phyloP scores from a whole-genome alignment of 2,113 vertebrate species.

The Lepisosteus osseus region DNA sequence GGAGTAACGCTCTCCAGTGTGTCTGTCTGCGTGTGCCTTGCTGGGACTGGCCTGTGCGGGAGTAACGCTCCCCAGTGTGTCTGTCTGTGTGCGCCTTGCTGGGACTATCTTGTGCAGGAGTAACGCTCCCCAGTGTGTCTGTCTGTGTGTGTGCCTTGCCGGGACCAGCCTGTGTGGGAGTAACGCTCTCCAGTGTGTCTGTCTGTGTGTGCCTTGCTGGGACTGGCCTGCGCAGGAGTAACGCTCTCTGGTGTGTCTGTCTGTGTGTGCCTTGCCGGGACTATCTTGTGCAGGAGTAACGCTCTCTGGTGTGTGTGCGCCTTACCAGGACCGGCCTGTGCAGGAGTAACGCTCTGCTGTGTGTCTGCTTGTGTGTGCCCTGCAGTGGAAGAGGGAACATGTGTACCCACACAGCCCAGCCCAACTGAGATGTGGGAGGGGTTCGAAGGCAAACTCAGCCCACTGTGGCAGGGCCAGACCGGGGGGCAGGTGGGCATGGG shows the following conservation, averaged over 20 bases:
- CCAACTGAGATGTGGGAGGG: constrained; percentile 89
- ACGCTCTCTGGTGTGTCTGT: background rate
- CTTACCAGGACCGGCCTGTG: background rate
- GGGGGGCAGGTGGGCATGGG: constrained; percentile 86
- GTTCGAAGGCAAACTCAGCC: constrained; percentile 93
- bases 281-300: background rate
- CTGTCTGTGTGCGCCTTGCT: no score
- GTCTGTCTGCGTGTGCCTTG: background rate
- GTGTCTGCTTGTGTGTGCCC: constrained; percentile 27
- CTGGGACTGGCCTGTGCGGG: no score
- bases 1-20: background rate
- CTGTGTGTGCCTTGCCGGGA: background rate
- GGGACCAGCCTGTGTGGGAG: background rate
- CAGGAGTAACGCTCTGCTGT: background rate
- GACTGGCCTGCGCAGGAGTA: no score
- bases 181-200: background rate
- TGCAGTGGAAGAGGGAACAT: constrained; percentile 87
- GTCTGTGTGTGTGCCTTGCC: background rate
- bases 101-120: no score
- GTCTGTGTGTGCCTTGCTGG: constrained; percentile 1
- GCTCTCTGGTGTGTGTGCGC: background rate
- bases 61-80: no score
- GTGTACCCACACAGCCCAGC: constrained; percentile 80
- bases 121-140: background rate
- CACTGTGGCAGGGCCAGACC: constrained; percentile 89